These are phyloP conservation scores for Drosophila austrosaltans DNA, from an alignment of 2,888 invertebrate genomes.

Conservation along the genomic window DNA sequence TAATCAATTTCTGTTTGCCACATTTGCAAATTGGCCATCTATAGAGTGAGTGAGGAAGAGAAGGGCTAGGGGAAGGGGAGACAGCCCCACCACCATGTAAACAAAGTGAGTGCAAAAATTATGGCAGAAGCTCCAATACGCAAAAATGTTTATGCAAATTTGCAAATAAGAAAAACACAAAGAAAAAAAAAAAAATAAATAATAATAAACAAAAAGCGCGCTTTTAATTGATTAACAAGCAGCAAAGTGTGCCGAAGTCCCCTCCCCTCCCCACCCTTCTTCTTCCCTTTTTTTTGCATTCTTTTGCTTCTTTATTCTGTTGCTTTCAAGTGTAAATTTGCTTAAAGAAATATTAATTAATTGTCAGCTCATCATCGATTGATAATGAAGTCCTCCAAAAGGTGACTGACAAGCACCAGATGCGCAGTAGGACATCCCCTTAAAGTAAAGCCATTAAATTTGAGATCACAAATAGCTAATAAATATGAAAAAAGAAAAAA, in stretches of 20 bases:
- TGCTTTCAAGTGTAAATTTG: slow-evolving; percentile 16
- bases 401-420: not conserved
- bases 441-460: not conserved
- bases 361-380: slow-evolving; percentile 23
- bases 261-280: not conserved
- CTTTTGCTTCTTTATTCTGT: slow-evolving; percentile 27
- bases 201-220: slow-evolving; percentile 1
- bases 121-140: slow-evolving; percentile 41
- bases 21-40: slow-evolving; percentile 48
- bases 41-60: not conserved
- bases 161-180: slow-evolving; percentile 27
- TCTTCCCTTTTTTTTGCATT: slow-evolving; percentile 3
- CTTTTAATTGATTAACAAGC: slow-evolving; percentile 66
- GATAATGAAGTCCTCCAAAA: not conserved
- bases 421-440: not conserved
- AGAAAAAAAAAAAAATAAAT: not conserved
- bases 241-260: slow-evolving; percentile 53
- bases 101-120: slow-evolving; percentile 58
- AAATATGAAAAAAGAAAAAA: not conserved
- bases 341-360: slow-evolving; percentile 23
- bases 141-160: slow-evolving; percentile 67
- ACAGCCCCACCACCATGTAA: slow-evolving; percentile 29
- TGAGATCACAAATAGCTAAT: not conserved
- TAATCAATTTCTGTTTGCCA: slow-evolving; percentile 69
- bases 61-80: not conserved